phyloP scores from a whole-genome alignment of 2,797 vertebrate species.

The Meriones psammophilus region DNA sequence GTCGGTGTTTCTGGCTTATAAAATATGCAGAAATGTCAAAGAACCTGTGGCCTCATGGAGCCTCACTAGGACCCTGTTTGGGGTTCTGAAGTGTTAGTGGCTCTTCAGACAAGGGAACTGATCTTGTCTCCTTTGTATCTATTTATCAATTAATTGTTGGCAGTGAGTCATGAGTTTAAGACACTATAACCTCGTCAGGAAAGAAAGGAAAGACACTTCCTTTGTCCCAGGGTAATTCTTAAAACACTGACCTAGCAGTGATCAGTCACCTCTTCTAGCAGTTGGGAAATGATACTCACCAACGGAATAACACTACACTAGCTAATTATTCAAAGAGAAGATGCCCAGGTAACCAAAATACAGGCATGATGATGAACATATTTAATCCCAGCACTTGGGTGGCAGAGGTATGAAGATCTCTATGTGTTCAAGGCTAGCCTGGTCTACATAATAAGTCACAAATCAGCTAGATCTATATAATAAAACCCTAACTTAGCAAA shows the following conservation, averaged over 20 bases:
- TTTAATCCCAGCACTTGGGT: background rate
- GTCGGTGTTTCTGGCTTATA: background rate
- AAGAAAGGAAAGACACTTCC: background rate
- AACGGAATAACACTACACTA: background rate
- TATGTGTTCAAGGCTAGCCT: background rate
- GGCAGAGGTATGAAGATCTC: background rate
- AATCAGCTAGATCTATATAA: background rate
- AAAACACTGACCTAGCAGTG: background rate
- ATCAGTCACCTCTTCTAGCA: background rate
- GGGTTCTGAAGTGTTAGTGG: background rate
- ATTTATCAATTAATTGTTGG: background rate
- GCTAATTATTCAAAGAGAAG: slow-evolving; percentile 6
- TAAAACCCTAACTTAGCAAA: background rate
- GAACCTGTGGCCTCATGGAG: background rate
- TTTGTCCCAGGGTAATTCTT: background rate
- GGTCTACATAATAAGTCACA: background rate
- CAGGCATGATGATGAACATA: background rate
- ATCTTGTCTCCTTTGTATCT: background rate
- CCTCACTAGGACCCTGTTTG: background rate
- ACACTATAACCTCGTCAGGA: background rate
- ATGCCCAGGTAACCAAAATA: background rate
- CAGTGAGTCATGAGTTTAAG: background rate
- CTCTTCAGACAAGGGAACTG: background rate
- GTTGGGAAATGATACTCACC: background rate
- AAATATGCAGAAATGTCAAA: background rate